A percentile compares a stretch with the other conserved stretches of the same genome.
Evolutionary conservation across 2,113 vertebrate species (phyloP).

Genomic region (Tupaia chinensis): DNA sequence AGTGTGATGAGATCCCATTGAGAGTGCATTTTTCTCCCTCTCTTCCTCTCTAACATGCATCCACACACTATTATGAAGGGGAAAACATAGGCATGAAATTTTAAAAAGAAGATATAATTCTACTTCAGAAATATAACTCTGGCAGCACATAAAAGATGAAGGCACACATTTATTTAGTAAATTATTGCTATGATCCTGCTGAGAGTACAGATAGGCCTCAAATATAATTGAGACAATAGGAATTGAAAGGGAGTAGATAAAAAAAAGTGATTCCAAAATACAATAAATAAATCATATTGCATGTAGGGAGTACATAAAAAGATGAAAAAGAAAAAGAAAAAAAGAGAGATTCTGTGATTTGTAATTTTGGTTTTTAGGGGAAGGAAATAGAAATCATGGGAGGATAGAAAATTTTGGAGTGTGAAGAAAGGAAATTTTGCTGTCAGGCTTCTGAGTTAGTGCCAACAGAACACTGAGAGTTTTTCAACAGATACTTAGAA

Average conservation of each 20-base stretch:
- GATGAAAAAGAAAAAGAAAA: not conserved
- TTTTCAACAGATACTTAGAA: not conserved
- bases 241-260: conserved; percentile 26
- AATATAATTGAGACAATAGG: not conserved
- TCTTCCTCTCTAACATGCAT: too few relatives aligned
- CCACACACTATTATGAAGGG: too few relatives aligned
- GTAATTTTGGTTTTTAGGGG: conserved; percentile 1
- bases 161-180: conserved; percentile 48
- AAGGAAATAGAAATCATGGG: not conserved
- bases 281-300: conserved; percentile 20
- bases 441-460: not conserved
- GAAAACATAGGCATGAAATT: too few relatives aligned
- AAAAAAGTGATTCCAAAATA: conserved; percentile 43
- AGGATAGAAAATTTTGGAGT: not conserved
- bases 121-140: not conserved
- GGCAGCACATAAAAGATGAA: not conserved
- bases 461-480: not conserved
- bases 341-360: not conserved
- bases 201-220: not conserved
- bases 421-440: not conserved
- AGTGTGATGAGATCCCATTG: too few relatives aligned
- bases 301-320: not conserved
- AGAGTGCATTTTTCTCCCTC: too few relatives aligned
- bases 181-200: conserved; percentile 41
- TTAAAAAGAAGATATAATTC: not conserved